These are phyloP conservation scores for Pituophis catenifer DNA, from an alignment of 2,113 vertebrate species.

Conservation along the genomic window DNA sequence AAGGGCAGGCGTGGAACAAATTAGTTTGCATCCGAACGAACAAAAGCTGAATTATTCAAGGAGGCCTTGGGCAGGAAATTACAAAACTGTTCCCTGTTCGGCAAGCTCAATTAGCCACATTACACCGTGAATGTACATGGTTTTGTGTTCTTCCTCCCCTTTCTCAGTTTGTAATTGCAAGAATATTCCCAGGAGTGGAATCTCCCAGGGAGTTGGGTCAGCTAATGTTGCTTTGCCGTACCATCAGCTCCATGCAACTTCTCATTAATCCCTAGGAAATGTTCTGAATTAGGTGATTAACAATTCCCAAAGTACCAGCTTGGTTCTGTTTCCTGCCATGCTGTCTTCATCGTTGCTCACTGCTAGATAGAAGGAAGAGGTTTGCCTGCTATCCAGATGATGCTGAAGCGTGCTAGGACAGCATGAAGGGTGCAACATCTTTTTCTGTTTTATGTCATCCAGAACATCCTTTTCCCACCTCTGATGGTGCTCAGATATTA, in stretches of 20 bases:
- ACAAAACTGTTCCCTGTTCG: background rate
- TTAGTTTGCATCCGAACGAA: background rate
- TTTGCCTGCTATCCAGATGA: background rate
- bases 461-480: background rate
- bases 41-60: background rate
- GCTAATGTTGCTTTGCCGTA: background rate
- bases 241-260: background rate
- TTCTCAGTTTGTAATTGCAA: background rate
- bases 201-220: background rate
- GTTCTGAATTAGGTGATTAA: background rate
- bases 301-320: background rate
- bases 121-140: background rate
- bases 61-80: background rate
- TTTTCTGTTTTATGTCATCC: background rate
- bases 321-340: background rate
- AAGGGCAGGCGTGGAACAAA: background rate
- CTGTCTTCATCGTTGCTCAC: background rate
- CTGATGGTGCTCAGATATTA: background rate
- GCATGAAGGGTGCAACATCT: background rate
- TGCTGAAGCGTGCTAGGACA: background rate
- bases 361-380: background rate
- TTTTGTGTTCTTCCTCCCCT: background rate
- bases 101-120: background rate
- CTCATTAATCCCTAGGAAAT: background rate
- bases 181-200: background rate